Conservation (phyloP, 1,140 invertebrate genomes). For the Oryctes rhinoceros region DNA sequence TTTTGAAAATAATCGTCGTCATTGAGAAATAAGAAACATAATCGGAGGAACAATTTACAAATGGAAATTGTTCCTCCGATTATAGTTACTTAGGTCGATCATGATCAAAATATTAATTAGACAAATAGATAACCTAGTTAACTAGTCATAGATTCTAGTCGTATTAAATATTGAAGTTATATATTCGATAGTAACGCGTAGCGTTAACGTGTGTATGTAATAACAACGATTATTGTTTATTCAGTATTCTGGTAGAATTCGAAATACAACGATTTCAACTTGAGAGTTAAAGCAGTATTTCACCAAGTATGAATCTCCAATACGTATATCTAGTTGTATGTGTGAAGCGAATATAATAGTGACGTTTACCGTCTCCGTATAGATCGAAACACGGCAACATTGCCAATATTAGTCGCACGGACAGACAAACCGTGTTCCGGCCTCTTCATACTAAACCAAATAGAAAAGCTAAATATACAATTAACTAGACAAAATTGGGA, state of each 20-base stretch:
- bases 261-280: neutral
- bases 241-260: neutral
- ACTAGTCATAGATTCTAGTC: too few relatives aligned
- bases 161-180: too few relatives aligned
- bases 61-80: too few relatives aligned
- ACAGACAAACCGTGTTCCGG: neutral
- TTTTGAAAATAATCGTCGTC: too few relatives aligned
- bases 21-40: too few relatives aligned
- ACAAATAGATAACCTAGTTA: too few relatives aligned
- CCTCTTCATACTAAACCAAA: neutral
- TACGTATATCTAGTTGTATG: neutral
- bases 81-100: too few relatives aligned
- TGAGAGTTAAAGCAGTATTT: neutral
- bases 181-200: too few relatives aligned
- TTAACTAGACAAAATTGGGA: neutral
- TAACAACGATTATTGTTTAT: too few relatives aligned
- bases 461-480: neutral
- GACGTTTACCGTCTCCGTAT: neutral
- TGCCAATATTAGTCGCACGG: neutral
- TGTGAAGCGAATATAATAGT: conserved; percentile 15
- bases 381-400: neutral
- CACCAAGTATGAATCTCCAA: neutral
- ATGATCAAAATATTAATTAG: too few relatives aligned
- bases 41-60: too few relatives aligned
- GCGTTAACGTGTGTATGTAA: too few relatives aligned